These are phyloP conservation scores for Saturnia japonica DNA, from an alignment of 2,888 invertebrate species.

Conservation along the genomic window DNA sequence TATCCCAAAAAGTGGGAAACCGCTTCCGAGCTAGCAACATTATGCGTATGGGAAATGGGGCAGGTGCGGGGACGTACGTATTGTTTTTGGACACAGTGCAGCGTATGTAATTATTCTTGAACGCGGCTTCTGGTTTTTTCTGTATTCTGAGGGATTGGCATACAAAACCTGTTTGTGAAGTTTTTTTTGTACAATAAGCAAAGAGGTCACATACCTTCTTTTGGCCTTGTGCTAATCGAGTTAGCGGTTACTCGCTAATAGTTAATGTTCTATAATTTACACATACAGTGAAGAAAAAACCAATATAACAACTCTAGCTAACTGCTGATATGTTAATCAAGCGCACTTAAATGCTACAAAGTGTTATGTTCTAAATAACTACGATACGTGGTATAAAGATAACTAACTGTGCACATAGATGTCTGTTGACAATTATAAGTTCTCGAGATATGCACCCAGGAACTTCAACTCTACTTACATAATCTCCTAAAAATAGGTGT, in stretches of 20 bases:
- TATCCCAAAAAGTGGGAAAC: no score
- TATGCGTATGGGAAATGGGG: no score
- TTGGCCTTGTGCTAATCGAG: constrained; percentile 75
- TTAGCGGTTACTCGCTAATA: constrained; percentile 70
- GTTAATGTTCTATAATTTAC: constrained; percentile 65
- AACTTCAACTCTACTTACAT: constrained; percentile 43
- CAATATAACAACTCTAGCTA: constrained; percentile 43
- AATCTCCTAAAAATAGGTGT: constrained; percentile 61
- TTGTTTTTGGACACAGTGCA: no score
- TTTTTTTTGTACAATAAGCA: constrained; percentile 59
- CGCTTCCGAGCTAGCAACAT: no score
- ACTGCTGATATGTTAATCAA: constrained; percentile 36
- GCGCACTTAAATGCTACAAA: constrained; percentile 22
- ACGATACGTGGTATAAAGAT: constrained; percentile 41
- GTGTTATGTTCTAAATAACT: constrained; percentile 44
- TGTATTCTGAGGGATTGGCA: no score
- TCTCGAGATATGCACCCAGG: constrained; percentile 39
- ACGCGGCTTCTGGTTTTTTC: no score
- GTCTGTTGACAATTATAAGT: constrained; percentile 43
- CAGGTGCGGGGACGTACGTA: no score
- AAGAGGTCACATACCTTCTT: constrained; percentile 75
- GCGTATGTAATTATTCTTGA: no score
- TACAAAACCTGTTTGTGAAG: constrained; percentile 54
- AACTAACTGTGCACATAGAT: constrained; percentile 34
- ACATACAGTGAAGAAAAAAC: constrained; percentile 53